Base-by-base conservation (phyloP, 2,797 vertebrate genomes). In the Momotus momota region DNA sequence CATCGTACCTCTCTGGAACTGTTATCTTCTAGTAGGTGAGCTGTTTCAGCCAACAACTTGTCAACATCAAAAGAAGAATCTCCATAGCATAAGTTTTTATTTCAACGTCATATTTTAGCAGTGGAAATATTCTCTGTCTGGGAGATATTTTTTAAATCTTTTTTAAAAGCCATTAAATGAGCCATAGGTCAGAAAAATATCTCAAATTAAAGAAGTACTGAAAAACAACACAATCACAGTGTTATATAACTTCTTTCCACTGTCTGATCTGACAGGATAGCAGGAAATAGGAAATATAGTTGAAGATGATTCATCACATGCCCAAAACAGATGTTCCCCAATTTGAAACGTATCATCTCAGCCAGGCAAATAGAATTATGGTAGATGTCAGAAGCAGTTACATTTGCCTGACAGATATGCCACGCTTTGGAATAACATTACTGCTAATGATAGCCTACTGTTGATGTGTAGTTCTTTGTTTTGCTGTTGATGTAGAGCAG, bases 361-460 rank as follows among this genome's bases (percentile, higher is more conserved):
- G 86, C 12, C 85, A 89, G 78, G 80, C 77, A 94, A 87, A 93
- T n/a, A 91, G 82, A 92, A 14, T 73, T 57, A 29, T 83, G 88
- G n/a, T 93, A 67, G 70, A 70, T 94, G 94, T 93, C 96, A 94
- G 83, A 90, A 52, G 82, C 85, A 81, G 25, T 96, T 97, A 51
- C 48, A 79, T 90, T 92, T 91, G 57, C 91, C 95, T 95, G 92
- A 94, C 84, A 78, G 89, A 94, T 94, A 79, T 67, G 70, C 75
- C 94, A 90, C 1, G 2, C 78, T 94, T 65, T 74, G 65, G 81
- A 95, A 95, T 93, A 94, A 86, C 94, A 93, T 96, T 93, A 88
- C 84, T 86, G 95, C 82, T 96, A 95, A 96, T 96, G 95, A 96
- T 79, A 95, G 79, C 57, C 72, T 86, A 4, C 49, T 94, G 91